Base-by-base conservation (phyloP, 1,140 invertebrate genomes). In the Musca vetustissima region DNA sequence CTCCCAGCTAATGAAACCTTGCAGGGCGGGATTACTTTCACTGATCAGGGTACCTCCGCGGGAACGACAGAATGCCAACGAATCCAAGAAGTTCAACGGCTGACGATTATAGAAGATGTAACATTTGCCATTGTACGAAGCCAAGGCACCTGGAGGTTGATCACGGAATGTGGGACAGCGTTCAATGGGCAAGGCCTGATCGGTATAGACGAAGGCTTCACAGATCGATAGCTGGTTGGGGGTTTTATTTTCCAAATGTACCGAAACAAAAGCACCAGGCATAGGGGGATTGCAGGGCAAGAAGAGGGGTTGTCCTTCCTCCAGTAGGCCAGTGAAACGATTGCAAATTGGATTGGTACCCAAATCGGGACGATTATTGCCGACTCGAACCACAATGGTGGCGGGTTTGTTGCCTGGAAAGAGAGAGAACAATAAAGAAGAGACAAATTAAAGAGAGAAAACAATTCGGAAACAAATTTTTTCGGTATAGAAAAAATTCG, bases 41-140 rank as follows among this genome's bases (percentile, higher is more conserved):
- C 96, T 93, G 1, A 97, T 92, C 4, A 97, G 83, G 0, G 92
- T 92, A 1, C 95, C 94, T 19, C 88, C 92, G 25, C 95, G 85
- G 1, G 87, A 86, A 52, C 90, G 87, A 76, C 95, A 97, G 78
- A 95, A 95, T 0, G 88, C 84, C 11, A 94, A 81, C 0, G 95
- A 91, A 50, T 95, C 92, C 24, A 89, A 85, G 81, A 97, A 95
- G 70, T 88, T 89, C 70, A 92, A 80, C 0, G 93, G 93, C 75
- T 96, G 93, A 28, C 93, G 85, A 76, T 95, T 94, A 83, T 97
- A 96, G 84, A 97, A 98, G 70, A 96, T 94, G 79, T 98, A 98
- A 81, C 95, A 98, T 84, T 97, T 97, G 59, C 95, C 95, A 77
- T 97, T 97, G 83, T 97, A 98, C 0, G 95, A 97, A 1, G 95